phyloP scores from a whole-genome alignment of 2,888 invertebrate species.

The Coenonympha glycerion region DNA sequence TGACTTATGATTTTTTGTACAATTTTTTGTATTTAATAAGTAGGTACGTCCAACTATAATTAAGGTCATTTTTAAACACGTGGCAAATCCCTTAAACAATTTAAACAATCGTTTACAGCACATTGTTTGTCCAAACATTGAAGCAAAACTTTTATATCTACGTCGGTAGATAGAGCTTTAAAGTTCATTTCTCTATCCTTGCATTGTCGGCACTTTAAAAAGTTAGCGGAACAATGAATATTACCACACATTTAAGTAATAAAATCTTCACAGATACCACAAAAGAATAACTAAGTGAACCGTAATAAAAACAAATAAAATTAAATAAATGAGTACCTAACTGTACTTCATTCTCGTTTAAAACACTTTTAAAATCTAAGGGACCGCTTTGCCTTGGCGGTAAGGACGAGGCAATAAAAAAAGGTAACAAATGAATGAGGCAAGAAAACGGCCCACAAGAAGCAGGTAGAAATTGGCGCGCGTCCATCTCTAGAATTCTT shows the following conservation, averaged over 20 bases:
- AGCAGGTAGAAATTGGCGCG: constrained; percentile 52
- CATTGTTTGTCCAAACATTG: too few species aligned
- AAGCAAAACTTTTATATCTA: too few species aligned
- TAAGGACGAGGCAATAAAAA: constrained; percentile 30
- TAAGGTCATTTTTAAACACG: too few species aligned
- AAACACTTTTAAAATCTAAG: constrained; percentile 6
- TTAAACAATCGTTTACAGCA: neutral
- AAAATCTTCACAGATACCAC: neutral
- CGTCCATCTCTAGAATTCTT: constrained; percentile 33
- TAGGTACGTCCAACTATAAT: too few species aligned
- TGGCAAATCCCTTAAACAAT: neutral
- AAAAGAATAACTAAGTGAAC: constrained; percentile 1
- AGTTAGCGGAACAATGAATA: neutral
- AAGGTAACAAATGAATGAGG: constrained; percentile 55
- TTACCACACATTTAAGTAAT: neutral
- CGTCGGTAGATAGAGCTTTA: too few species aligned
- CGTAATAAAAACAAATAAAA: neutral
- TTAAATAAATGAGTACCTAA: neutral
- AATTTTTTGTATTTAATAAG: too few species aligned
- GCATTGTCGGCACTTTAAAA: neutral
- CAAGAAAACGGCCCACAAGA: constrained; percentile 45
- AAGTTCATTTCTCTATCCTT: neutral
- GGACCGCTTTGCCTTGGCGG: constrained; percentile 39
- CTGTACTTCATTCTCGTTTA: neutral
- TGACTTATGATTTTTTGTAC: too few species aligned